Evolutionary conservation across 2,113 vertebrate genomes (phyloP), one percentile per base, ranked within the genome.

Genomic region (Silurus glanis): DNA sequence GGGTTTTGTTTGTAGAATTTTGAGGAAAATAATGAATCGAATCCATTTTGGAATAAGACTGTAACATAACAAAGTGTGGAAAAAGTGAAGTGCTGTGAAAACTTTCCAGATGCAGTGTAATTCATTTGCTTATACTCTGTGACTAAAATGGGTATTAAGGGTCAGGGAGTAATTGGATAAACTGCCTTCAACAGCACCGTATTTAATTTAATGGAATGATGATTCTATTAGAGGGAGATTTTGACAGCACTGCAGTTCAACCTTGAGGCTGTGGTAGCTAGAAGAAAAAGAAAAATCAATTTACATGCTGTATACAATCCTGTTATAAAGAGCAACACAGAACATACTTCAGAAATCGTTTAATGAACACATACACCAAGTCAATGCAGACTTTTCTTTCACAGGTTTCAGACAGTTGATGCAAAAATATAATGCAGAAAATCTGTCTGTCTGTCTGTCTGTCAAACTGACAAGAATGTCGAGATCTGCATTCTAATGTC

Each of bases 271-370:
- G 37, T 78, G 51, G 51, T 25, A 53, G 23, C 74, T 76, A n/a
- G 53, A 76, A 78, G 12, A 55, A 82, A 13, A 49, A 51, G 49
- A 82, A 64, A 82, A 64, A 64, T 64, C 80, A 64, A 82, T 82
- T 61, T 49, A 62, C 58, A 82, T 64, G 56, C 19, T 66, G 61
- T 82, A 66, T 13, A 66, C n/a, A 28, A 82, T 62, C 80, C 80
- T n/a, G 59, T 82, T 82, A 82, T 25, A 25, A 49, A 66, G 37
- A 66, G 21, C 47, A 49, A 82, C 37, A 62, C 37, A 7, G 80
- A 82, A 47, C 14, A 64, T 7, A 49, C 37, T 80, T 62, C 16
- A 37, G 55, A 45, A 16, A 37, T 21, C 56, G 56, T 78, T 78
- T n/a, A 25, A 71, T 71, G 28, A 16, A 56, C 13, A 25, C 13